Percentiles rank a stretch among this genome's conserved stretches.
These are phyloP conservation scores for Tetraneura akinire DNA, from an alignment of 1,140 invertebrate species.

Conservation along the genomic window DNA sequence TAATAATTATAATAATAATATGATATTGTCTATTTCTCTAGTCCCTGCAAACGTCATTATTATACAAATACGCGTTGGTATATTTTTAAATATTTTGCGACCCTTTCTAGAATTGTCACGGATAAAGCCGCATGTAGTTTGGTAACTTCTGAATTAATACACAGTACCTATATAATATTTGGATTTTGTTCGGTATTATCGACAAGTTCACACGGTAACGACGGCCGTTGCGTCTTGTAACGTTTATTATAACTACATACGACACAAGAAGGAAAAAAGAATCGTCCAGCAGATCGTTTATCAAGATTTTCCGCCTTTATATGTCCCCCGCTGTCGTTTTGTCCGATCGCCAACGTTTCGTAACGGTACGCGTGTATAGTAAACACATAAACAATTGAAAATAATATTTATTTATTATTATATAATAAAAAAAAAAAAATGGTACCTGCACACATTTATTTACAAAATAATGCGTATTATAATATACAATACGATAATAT, in stretches of 20 bases:
- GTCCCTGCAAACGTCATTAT: too few species aligned
- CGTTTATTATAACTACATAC: not conserved
- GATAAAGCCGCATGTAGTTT: too few species aligned
- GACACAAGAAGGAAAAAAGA: not conserved
- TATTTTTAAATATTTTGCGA: too few species aligned
- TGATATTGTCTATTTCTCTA: too few species aligned
- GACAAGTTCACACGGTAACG: conserved; percentile 35
- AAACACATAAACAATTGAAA: conserved; percentile 41
- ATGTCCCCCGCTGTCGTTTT: conserved; percentile 38
- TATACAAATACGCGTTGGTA: too few species aligned
- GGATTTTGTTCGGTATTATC: not conserved
- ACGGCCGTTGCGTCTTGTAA: not conserved
- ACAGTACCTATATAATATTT: not conserved
- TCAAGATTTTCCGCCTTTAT: conserved; percentile 44
- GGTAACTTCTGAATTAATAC: not conserved
- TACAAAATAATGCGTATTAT: too few species aligned
- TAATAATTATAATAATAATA: too few species aligned
- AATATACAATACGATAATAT: too few species aligned
- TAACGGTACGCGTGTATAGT: conserved; percentile 11
- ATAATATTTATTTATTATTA: too few species aligned
- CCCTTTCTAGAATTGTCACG: too few species aligned
- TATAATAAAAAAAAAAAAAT: too few species aligned
- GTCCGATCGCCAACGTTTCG: conserved; percentile 19
- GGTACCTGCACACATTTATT: too few species aligned
- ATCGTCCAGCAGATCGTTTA: conserved; percentile 42